Percentiles rank a stretch among this genome's conserved stretches.
These are phyloP conservation scores for Notolabrus celidotus DNA, from an alignment of 2,797 vertebrate species.

Conservation along the genomic window DNA sequence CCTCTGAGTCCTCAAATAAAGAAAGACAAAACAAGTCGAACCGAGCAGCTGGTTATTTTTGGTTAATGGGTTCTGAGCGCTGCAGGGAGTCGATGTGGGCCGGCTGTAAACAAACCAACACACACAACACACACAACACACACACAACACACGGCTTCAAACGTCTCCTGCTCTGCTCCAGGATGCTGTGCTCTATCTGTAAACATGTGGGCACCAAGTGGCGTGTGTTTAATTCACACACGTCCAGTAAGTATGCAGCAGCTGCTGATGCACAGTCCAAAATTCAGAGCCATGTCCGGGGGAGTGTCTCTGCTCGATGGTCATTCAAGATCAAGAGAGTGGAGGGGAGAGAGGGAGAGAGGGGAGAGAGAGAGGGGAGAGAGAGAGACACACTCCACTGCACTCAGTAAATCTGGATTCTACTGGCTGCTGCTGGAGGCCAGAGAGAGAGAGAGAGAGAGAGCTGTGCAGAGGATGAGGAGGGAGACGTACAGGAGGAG, in stretches of 20 bases:
- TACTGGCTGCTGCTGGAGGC: slow-evolving; percentile 22
- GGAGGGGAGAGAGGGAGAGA: background rate
- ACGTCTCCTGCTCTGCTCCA: background rate
- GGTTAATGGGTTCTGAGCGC: slow-evolving; percentile 59
- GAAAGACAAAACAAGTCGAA: slow-evolving; percentile 10
- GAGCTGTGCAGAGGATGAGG: slow-evolving; percentile 15
- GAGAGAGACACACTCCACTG: slow-evolving; percentile 14
- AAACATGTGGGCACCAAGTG: slow-evolving; percentile 16
- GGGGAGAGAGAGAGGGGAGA: background rate
- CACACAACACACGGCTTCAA: slow-evolving; percentile 45
- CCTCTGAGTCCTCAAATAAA: background rate
- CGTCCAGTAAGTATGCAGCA: slow-evolving; percentile 2
- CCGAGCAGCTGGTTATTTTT: slow-evolving; percentile 22
- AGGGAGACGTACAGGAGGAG: slow-evolving; percentile 16
- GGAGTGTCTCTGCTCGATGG: slow-evolving; percentile 16
- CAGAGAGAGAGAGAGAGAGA: background rate
- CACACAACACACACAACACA: slow-evolving; percentile 38
- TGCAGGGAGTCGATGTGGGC: slow-evolving; percentile 55
- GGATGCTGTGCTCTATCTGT: background rate
- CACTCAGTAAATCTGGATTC: slow-evolving; percentile 35
- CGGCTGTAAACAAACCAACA: slow-evolving; percentile 52
- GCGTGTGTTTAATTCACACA: slow-evolving; percentile 1
- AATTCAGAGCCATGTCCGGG: slow-evolving; percentile 2
- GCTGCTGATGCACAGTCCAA: slow-evolving; percentile 26
- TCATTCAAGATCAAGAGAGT: slow-evolving; percentile 40